Conservation (phyloP, 2,888 invertebrate species). For the Tipula helvola region DNA sequence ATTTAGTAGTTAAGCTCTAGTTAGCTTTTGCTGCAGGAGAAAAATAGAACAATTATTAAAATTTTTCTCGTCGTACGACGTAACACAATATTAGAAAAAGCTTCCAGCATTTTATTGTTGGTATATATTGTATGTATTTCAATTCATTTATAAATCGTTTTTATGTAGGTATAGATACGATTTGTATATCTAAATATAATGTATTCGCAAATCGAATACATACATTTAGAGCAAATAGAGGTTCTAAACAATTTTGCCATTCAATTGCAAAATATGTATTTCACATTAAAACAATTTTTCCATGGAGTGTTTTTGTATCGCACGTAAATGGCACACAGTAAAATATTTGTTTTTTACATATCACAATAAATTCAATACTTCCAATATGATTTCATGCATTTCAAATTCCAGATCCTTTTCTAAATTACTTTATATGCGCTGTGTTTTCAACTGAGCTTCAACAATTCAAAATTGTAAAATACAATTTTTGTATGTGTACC, state of each 20-base stretch:
- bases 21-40: background rate
- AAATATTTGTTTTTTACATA: background rate
- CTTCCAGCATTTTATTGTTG: background rate
- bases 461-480: background rate
- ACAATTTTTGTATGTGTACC: background rate
- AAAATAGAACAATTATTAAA: background rate
- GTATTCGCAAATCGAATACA: background rate
- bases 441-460: background rate
- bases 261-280: background rate
- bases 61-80: background rate
- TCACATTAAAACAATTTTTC: background rate
- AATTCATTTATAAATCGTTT: too few species aligned
- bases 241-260: background rate
- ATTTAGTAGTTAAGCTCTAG: too few species aligned
- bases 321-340: background rate
- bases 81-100: background rate
- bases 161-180: too few species aligned
- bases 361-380: background rate
- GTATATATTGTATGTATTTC: background rate
- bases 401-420: background rate
- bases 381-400: background rate
- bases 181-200: too few species aligned
- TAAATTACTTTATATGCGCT: background rate
- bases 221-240: background rate
- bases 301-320: background rate